These are phyloP conservation scores for Tetramorium simillimum DNA, from an alignment of 1,140 invertebrate genomes.

Conservation along the genomic window DNA sequence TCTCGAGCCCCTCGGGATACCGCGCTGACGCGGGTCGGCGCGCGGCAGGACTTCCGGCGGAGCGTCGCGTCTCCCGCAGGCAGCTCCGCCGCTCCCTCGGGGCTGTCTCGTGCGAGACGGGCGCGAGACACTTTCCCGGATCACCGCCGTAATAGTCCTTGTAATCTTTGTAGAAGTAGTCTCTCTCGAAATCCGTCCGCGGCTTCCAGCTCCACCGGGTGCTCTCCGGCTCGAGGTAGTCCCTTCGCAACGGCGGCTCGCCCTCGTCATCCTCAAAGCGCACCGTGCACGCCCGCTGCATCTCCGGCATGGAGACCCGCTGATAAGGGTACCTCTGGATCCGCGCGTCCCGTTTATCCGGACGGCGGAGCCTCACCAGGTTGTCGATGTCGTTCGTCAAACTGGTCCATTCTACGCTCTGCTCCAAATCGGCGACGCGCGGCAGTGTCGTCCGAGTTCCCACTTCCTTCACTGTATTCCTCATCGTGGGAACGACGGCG, in stretches of 20 bases:
- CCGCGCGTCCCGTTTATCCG: background rate
- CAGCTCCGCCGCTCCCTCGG: background rate
- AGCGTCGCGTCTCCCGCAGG: background rate
- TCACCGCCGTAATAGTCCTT: constrained; percentile 38
- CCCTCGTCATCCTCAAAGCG: background rate
- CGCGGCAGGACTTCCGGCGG: background rate
- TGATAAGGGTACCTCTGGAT: constrained; percentile 69
- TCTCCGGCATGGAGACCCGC: constrained; percentile 77
- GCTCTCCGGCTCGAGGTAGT: constrained; percentile 8
- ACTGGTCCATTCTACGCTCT: constrained; percentile 73
- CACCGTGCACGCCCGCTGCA: constrained; percentile 71
- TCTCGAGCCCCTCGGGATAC: background rate
- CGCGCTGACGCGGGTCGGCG: background rate
- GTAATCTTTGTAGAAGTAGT: constrained; percentile 77
- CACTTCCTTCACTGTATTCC: background rate
- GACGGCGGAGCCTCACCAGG: constrained; percentile 71
- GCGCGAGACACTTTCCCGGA: background rate
- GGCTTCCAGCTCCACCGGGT: constrained; percentile 78
- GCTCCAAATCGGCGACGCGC: constrained; percentile 73
- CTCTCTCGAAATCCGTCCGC: constrained; percentile 79
- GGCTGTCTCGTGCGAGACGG: background rate
- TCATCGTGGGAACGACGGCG: background rate
- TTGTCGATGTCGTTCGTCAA: constrained; percentile 75
- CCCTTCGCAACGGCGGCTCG: background rate
- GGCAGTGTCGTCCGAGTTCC: constrained; percentile 46